These are phyloP conservation scores for Kryptopterus vitreolus DNA, from an alignment of 2,797 vertebrate genomes.

Conservation along the genomic window DNA sequence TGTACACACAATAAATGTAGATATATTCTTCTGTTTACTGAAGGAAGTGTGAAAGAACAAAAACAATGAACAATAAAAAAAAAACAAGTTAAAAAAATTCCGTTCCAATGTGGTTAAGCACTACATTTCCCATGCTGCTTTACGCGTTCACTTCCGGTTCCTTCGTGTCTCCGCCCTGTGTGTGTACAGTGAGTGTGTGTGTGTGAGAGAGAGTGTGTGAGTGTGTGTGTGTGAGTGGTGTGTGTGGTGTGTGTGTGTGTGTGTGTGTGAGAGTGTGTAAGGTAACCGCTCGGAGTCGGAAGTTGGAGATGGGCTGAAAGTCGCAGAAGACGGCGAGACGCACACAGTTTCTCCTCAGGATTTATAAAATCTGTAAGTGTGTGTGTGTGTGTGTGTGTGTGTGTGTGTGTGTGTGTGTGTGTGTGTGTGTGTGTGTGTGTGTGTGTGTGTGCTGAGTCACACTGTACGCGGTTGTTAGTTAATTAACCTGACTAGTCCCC, in stretches of 20 bases:
- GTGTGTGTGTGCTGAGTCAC: too few relatives aligned
- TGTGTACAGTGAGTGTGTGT: neutral
- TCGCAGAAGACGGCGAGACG: neutral
- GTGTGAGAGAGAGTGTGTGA: neutral
- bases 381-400: neutral
- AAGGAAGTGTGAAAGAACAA: neutral
- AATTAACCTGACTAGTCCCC: too few relatives aligned
- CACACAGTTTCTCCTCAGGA: constrained; percentile 1
- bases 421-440: too few relatives aligned
- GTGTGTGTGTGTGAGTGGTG: neutral
- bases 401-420: neutral
- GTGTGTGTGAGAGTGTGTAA: neutral
- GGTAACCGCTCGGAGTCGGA: constrained; percentile 35
- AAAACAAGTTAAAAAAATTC: neutral
- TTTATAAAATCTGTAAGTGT: constrained; percentile 32
- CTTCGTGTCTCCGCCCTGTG: neutral
- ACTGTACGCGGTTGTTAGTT: too few relatives aligned
- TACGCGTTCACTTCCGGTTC: constrained; percentile 19
- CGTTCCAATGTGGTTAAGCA: neutral
- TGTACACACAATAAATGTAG: too few relatives aligned
- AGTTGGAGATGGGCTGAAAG: constrained; percentile 50
- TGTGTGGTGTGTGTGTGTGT: neutral
- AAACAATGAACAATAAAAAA: neutral
- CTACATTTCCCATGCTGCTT: neutral
- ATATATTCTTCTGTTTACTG: too few relatives aligned